Evolutionary conservation across 2,113 vertebrate genomes (phyloP).

Genomic region (Phaethon lepturus): DNA sequence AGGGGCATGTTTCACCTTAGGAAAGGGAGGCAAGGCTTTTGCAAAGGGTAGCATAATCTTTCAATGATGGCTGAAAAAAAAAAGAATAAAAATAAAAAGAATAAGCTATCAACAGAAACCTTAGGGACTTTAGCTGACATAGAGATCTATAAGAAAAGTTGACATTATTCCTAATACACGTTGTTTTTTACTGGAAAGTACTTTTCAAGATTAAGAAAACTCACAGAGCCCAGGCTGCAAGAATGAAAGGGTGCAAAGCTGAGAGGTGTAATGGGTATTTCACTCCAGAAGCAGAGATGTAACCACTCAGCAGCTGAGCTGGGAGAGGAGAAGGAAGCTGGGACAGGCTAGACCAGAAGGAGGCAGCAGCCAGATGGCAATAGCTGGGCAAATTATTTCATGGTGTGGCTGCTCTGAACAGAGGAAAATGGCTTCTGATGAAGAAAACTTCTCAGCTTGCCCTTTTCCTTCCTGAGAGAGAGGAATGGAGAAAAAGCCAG

Average conservation of each 20-base stretch:
- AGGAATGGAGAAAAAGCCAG: background rate
- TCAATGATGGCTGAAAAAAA: background rate
- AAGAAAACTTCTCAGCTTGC: background rate
- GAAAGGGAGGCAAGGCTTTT: background rate
- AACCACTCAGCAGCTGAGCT: background rate
- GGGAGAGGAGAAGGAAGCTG: background rate
- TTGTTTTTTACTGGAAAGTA: background rate
- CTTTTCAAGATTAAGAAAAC: background rate
- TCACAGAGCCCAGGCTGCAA: rapidly evolving
- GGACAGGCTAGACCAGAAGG: background rate
- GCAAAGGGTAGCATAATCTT: background rate
- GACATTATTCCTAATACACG: background rate
- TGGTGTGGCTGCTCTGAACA: background rate
- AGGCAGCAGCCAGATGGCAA: background rate
- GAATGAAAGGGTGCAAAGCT: background rate
- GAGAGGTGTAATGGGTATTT: background rate
- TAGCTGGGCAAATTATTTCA: background rate
- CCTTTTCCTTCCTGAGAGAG: background rate
- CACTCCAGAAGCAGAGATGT: background rate
- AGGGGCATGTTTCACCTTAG: background rate
- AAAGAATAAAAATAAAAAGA: background rate
- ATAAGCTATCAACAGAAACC: background rate
- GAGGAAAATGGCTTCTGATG: background rate
- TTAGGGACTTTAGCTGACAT: background rate
- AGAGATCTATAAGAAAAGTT: background rate